Base-by-base conservation (phyloP, 2,113 vertebrate species). In the Oxyruncus cristatus region DNA sequence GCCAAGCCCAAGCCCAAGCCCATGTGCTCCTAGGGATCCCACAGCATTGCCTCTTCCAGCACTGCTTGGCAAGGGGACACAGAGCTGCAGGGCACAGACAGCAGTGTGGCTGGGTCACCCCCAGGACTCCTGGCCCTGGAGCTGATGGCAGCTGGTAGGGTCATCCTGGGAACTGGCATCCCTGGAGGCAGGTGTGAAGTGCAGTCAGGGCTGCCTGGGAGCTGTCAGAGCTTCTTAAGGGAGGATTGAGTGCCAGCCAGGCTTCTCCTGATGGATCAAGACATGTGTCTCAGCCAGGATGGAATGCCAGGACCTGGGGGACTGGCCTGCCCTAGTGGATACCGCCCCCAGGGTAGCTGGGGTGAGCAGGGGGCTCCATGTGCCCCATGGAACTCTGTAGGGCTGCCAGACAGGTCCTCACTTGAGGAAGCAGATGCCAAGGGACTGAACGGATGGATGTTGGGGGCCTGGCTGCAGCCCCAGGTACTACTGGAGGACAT, bases 401-500 rank as follows among this genome's bases (percentile, higher is more conserved):
- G 32, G 32, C 52, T 71, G 65, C 46, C 1, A 3, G 8, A n/a
- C 28, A 44, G 12, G 8, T 70, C 32, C 5, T 37, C 14, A 17
- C 14, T 12, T 1, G 7, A 21, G 18, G 18, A 5, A 84, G 23
- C 0, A 2, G 37, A 62, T 33, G 42, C 37, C 52, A 61, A 49
- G 42, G 32, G 27, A 21, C 28, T 55, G 35, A 73, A 27, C 0
- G 0, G 30, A 74, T 42, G 21, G 10, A 61, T 4, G 4, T 12
- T 67, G 37, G 30, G 23, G 18, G 35, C n/a, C 5, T 24, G 21
- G 21, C 62, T 87, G 72, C 33, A 65, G 55, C 7, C 33, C 33
- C 27, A n/a, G 8, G 12, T 37, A 27, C 8, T 8, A 9, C 0
- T 0, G 0, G 28, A 47, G 6, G 21, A 28, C 13, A n/a, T 6